phyloP scores from a whole-genome alignment of 2,797 vertebrate species.

The Macropus fuliginosus region DNA sequence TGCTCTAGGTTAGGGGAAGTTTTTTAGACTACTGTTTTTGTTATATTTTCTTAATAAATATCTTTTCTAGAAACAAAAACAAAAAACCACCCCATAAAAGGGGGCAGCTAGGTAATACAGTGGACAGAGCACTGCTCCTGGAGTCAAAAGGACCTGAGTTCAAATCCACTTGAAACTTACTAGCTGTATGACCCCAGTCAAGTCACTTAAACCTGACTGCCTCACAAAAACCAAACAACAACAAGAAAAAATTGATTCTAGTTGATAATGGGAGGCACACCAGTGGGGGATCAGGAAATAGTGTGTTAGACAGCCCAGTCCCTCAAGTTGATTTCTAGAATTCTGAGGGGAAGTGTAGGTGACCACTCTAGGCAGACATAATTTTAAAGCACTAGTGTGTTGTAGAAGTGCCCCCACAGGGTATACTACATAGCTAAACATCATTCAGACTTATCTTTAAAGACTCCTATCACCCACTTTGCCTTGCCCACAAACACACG shows the following conservation, averaged over 20 bases:
- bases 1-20: no score
- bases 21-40: no score
- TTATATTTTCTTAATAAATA: no score
- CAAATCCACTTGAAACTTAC: no score
- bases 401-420: background rate
- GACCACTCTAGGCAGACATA: background rate
- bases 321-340: background rate
- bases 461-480: background rate
- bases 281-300: background rate
- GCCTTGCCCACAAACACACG: background rate
- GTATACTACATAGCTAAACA: background rate
- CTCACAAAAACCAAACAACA: no score
- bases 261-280: background rate
- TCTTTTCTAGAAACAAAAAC: constrained; percentile 14
- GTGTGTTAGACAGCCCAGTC: background rate
- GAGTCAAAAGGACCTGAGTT: no score
- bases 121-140: no score
- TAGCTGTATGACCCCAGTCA: no score
- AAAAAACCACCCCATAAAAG: background rate
- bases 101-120: background rate
- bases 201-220: no score
- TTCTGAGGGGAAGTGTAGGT: background rate
- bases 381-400: background rate
- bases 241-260: no score
- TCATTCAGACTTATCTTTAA: background rate